These are phyloP conservation scores for Chelmon rostratus DNA, from an alignment of 2,797 vertebrate genomes.

Conservation along the genomic window DNA sequence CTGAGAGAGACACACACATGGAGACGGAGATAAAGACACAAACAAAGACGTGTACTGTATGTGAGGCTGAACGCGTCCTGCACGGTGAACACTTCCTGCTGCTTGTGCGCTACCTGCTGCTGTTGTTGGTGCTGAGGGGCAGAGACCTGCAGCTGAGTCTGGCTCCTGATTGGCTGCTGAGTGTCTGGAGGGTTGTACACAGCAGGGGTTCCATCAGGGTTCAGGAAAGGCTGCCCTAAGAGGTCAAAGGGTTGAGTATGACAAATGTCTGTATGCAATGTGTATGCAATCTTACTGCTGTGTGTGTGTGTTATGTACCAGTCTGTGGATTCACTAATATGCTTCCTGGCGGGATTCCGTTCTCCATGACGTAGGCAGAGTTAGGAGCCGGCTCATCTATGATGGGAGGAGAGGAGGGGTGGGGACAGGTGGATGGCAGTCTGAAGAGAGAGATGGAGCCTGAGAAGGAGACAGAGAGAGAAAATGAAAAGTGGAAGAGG, in stretches of 20 bases:
- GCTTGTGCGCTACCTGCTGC: conserved; percentile 86
- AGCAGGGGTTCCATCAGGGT: conserved; percentile 94
- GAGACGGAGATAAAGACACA: conserved; percentile 65
- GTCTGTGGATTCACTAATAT: conserved; percentile 96
- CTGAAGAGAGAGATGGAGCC: conserved; percentile 89
- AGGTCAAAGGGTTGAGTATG: conserved; percentile 45
- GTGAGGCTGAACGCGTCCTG: conserved; percentile 8
- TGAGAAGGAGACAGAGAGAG: conserved; percentile 68
- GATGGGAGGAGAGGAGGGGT: conserved; percentile 80
- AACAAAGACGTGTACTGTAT: conserved; percentile 25
- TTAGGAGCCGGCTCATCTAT: conserved; percentile 84
- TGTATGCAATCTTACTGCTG: conserved; percentile 25
- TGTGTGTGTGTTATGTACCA: conserved; percentile 80
- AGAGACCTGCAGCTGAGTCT: conserved; percentile 80
- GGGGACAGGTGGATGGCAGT: conserved; percentile 77
- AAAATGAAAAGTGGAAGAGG: background rate
- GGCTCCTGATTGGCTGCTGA: conserved; percentile 89
- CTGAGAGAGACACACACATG: conserved; percentile 85
- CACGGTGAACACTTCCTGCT: conserved; percentile 16
- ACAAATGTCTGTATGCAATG: conserved; percentile 23
- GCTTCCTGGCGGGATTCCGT: conserved; percentile 94
- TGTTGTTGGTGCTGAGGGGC: conserved; percentile 71
- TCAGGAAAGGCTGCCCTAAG: conserved; percentile 95
- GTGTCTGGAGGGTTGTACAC: conserved; percentile 93
- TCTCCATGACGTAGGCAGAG: conserved; percentile 92